Percentiles rank a stretch among this genome's conserved stretches.
phyloP scores from a whole-genome alignment of 2,888 invertebrate species.

The Cryptus armator region DNA sequence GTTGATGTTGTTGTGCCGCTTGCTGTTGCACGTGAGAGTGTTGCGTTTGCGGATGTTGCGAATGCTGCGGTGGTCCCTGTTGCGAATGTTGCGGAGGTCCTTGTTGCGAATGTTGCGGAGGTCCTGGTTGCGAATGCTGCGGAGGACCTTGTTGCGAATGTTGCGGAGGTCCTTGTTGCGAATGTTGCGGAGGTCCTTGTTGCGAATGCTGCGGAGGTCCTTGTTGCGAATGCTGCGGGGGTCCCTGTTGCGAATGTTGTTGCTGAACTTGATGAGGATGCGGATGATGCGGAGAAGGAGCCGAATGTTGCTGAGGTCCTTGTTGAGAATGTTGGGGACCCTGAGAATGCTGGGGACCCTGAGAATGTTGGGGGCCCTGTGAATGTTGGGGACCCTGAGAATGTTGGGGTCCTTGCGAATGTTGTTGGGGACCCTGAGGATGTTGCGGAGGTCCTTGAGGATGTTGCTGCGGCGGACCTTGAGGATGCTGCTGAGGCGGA shows the following conservation, averaged over 20 bases:
- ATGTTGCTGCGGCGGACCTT: constrained; percentile 51
- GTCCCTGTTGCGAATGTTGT: constrained; percentile 61
- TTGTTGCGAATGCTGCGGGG: constrained; percentile 73
- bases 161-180: constrained; percentile 54
- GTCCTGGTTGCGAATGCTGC: constrained; percentile 65
- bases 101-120: constrained; percentile 54
- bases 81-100: constrained; percentile 77
- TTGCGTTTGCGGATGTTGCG: constrained; percentile 71
- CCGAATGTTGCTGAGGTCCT: constrained; percentile 59
- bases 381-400: not conserved
- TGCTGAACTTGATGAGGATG: constrained; percentile 64
- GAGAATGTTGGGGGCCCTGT: not conserved
- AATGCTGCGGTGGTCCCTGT: constrained; percentile 79
- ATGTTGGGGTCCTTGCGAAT: constrained; percentile 68
- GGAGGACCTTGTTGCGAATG: constrained; percentile 55
- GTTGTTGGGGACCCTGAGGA: constrained; percentile 79
- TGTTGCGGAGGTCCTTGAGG: constrained; percentile 69
- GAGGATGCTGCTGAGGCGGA: constrained; percentile 49
- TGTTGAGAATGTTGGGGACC: constrained; percentile 52
- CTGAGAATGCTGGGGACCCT: constrained; percentile 58
- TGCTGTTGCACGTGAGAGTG: constrained; percentile 64
- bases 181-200: constrained; percentile 59
- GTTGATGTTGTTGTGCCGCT: constrained; percentile 55
- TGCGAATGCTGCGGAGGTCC: constrained; percentile 76
- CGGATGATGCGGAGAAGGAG: constrained; percentile 19